A percentile compares a stretch with the other conserved stretches of the same genome.
Evolutionary conservation across 53 echinoderm and acorn worm genomes (phyloP).

Genomic region (Henricia sp.): DNA sequence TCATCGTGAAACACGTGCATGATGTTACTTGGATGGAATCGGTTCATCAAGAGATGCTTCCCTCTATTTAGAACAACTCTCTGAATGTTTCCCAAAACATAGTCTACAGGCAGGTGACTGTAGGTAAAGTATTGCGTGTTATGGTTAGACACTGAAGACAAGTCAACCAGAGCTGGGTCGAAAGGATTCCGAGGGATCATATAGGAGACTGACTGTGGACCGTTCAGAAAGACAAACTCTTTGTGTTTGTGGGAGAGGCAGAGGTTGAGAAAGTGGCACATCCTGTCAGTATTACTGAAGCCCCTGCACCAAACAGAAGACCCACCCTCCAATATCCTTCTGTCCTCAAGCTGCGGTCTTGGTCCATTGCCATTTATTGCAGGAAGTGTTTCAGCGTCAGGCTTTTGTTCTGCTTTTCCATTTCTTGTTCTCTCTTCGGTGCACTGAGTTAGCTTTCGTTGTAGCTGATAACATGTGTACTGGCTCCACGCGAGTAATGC

Average conservation of each 20-base stretch:
- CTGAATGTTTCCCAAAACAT: slow-evolving; percentile 16
- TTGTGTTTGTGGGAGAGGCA: slow-evolving; percentile 70
- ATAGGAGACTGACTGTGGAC: slow-evolving; percentile 56
- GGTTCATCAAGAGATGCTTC: slow-evolving; percentile 79
- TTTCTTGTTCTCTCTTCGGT: background rate
- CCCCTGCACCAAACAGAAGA: slow-evolving; percentile 87
- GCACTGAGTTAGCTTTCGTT: slow-evolving; percentile 35
- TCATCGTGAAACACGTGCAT: slow-evolving; percentile 99
- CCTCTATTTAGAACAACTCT: slow-evolving; percentile 61
- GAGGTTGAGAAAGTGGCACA: slow-evolving; percentile 86
- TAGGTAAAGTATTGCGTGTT: slow-evolving; percentile 96
- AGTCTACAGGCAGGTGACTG: slow-evolving; percentile 62
- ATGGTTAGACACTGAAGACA: slow-evolving; percentile 90
- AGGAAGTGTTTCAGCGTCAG: background rate
- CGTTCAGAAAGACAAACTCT: slow-evolving; percentile 82
- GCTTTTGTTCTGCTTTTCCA: background rate
- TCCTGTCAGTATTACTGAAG: slow-evolving; percentile 72
- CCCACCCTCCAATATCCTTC: slow-evolving; percentile 37
- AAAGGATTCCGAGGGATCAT: slow-evolving; percentile 77
- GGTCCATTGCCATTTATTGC: background rate
- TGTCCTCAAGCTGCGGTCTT: background rate
- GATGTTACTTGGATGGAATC: slow-evolving; percentile 86
- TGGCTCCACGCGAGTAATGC: slow-evolving; percentile 34
- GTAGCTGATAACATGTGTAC: slow-evolving; percentile 22
- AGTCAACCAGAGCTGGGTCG: slow-evolving; percentile 82